These are phyloP conservation scores for Bombylius discolor DNA, from an alignment of 2,888 invertebrate genomes.

Conservation along the genomic window DNA sequence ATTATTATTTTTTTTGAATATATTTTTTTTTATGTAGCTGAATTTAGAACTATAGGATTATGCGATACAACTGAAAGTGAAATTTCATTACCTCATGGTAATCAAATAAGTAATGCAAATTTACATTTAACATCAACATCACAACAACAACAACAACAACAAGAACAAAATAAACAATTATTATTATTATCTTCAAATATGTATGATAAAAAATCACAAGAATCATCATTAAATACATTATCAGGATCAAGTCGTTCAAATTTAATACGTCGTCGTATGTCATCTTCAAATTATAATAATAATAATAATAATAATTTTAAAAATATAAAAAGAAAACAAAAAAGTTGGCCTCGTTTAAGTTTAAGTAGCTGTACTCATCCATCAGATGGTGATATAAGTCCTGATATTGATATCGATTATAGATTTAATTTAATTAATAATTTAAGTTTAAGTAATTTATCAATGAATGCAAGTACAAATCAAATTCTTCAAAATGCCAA, in stretches of 20 bases:
- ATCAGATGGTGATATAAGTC: conserved; percentile 17
- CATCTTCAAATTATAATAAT: neutral
- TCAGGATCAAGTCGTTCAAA: no score
- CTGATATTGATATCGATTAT: conserved; percentile 25
- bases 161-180: neutral
- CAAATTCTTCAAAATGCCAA: neutral
- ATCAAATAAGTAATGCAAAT: neutral
- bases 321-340: conserved; percentile 3
- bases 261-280: no score
- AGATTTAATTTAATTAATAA: conserved; percentile 33
- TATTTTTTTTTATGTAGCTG: conserved; percentile 20
- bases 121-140: conserved; percentile 1
- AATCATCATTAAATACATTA: no score
- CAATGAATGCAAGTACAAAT: conserved; percentile 17
- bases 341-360: conserved; percentile 14
- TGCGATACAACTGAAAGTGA: conserved; percentile 21
- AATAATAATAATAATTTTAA: neutral
- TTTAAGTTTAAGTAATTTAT: conserved; percentile 35
- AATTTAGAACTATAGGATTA: conserved; percentile 25
- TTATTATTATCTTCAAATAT: neutral
- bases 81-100: conserved; percentile 16
- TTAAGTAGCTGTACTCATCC: conserved; percentile 1
- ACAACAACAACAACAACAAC: neutral
- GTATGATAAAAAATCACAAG: no score
- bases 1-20: conserved; percentile 5